Percentiles rank a stretch among this genome's conserved stretches.
phyloP scores from a whole-genome alignment of 1,140 invertebrate species.

The Drosophila chauvacae region DNA sequence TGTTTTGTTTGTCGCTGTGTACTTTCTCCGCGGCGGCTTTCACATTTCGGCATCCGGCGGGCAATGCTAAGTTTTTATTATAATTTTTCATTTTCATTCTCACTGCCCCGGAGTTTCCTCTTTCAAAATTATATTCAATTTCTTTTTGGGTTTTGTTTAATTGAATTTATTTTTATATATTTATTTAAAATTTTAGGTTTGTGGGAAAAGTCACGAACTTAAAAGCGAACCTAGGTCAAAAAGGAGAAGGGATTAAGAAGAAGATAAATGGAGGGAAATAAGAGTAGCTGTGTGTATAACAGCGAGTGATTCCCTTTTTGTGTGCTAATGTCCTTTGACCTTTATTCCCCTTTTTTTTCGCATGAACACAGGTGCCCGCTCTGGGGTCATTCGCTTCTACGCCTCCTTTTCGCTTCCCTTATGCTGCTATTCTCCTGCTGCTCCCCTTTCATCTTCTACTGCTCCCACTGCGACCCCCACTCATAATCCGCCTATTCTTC shows the following conservation, averaged over 20 bases:
- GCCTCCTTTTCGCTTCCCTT: not conserved
- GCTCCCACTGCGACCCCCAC: not conserved
- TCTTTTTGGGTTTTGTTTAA: not conserved
- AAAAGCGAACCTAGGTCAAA: slow-evolving; percentile 22
- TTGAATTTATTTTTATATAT: not conserved
- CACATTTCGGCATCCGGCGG: slow-evolving; percentile 20
- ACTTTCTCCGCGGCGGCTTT: slow-evolving; percentile 40
- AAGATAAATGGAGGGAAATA: slow-evolving; percentile 9
- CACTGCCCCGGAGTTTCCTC: too few species aligned
- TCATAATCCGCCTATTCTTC: not conserved
- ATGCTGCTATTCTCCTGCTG: not conserved
- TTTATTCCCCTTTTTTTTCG: slow-evolving; percentile 54
- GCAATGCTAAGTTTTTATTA: slow-evolving; percentile 4
- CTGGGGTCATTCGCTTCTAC: slow-evolving; percentile 68
- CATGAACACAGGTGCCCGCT: slow-evolving; percentile 33
- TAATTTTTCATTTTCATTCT: slow-evolving; percentile 3
- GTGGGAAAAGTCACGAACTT: not conserved
- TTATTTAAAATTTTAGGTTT: not conserved
- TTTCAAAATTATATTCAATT: not conserved
- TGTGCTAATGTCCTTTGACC: slow-evolving; percentile 68
- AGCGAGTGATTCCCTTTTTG: slow-evolving; percentile 5
- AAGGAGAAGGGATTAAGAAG: not conserved
- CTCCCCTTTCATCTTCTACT: not conserved
- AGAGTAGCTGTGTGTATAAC: slow-evolving; percentile 17
- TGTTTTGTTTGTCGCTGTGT: slow-evolving; percentile 19